Evolutionary conservation across 2,888 invertebrate species (phyloP).

Genomic region (Crepidodera aurea): DNA sequence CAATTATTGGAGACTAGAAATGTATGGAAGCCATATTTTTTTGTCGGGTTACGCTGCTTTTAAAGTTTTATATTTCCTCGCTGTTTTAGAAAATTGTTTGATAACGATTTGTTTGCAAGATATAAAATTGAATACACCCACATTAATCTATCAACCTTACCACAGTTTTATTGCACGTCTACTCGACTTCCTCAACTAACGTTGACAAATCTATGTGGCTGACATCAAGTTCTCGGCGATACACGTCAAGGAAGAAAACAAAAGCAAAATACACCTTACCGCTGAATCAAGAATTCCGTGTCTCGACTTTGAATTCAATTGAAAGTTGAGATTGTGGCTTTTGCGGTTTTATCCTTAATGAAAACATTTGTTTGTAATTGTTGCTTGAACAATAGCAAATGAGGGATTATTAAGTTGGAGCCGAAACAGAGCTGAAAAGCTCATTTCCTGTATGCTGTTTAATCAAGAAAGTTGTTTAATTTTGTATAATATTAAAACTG

Average conservation of each 20-base stretch:
- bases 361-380: conserved; percentile 26
- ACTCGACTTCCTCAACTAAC: neutral
- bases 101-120: too few relatives aligned
- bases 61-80: too few relatives aligned
- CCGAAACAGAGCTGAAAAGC: conserved; percentile 13
- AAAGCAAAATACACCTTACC: neutral
- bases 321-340: conserved; percentile 8
- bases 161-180: neutral
- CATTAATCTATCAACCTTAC: neutral
- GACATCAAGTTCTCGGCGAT: neutral
- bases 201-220: conserved; percentile 6
- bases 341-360: conserved; percentile 15
- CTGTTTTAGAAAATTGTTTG: too few relatives aligned
- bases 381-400: conserved; percentile 18
- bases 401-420: conserved; percentile 9
- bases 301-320: conserved; percentile 7
- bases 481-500: too few relatives aligned
- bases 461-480: conserved; percentile 6
- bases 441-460: conserved; percentile 2
- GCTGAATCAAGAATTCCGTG: neutral
- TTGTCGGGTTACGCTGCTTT: too few relatives aligned
- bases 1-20: too few relatives aligned
- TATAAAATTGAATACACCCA: neutral
- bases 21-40: too few relatives aligned
- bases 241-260: conserved; percentile 1